These are phyloP conservation scores for Myotis lucifugus DNA, from an alignment of 2,113 vertebrate species.

Conservation along the genomic window DNA sequence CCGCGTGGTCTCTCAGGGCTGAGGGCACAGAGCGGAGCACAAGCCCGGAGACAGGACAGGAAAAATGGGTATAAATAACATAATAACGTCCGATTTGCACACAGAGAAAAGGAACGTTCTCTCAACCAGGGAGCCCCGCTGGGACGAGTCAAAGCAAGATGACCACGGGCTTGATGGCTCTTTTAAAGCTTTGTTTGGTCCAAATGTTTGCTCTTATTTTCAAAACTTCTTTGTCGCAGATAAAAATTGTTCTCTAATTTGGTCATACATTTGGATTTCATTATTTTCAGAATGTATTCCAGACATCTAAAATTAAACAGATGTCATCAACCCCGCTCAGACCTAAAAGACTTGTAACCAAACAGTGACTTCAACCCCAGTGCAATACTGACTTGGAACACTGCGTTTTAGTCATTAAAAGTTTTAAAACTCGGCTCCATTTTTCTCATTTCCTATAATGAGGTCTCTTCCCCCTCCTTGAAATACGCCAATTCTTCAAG, in stretches of 20 bases:
- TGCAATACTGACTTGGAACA: constrained; percentile 71
- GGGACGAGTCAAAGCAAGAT: constrained; percentile 56
- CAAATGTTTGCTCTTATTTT: constrained; percentile 83
- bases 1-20: background rate
- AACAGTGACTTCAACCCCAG: constrained; percentile 77
- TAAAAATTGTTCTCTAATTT: constrained; percentile 84
- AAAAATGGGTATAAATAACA: constrained; percentile 51
- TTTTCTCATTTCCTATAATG: constrained; percentile 82
- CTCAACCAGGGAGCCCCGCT: background rate
- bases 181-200: constrained; percentile 81
- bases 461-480: constrained; percentile 71
- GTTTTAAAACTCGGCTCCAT: constrained; percentile 77
- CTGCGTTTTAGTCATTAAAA: constrained; percentile 75
- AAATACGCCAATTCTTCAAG: constrained; percentile 82
- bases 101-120: background rate
- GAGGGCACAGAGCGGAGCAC: background rate
- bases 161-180: constrained; percentile 53
- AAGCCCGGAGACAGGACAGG: background rate
- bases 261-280: constrained; percentile 85
- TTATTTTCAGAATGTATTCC: constrained; percentile 84
- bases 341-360: constrained; percentile 85
- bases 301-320: constrained; percentile 87
- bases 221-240: constrained; percentile 81
- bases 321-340: constrained; percentile 84
- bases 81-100: constrained; percentile 2